phyloP scores from a whole-genome alignment of 2,113 vertebrate genomes.

The Turnix velox region DNA sequence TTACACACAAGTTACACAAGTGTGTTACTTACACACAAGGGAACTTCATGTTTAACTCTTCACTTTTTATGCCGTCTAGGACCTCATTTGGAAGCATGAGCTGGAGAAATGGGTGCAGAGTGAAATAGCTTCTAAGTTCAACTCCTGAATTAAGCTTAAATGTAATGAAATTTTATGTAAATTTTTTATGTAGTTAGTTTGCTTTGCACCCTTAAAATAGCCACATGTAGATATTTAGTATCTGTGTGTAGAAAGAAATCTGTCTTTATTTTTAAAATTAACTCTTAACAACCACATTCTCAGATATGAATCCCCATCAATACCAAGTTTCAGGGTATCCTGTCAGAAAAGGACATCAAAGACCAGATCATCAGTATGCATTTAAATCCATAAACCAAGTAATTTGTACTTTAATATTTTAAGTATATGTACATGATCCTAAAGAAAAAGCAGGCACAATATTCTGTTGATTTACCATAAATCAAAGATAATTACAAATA shows the following conservation, averaged over 20 bases:
- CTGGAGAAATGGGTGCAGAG: background rate
- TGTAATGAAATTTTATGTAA: too few species aligned
- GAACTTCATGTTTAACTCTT: background rate
- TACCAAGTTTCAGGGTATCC: background rate
- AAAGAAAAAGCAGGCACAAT: background rate
- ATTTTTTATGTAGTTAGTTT: too few species aligned
- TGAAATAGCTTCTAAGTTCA: background rate
- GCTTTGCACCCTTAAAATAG: background rate
- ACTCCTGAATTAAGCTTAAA: background rate
- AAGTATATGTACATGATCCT: background rate
- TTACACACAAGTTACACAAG: too few species aligned
- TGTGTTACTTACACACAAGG: background rate
- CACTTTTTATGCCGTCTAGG: background rate
- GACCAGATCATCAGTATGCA: background rate
- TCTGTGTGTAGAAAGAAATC: background rate
- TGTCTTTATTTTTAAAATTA: background rate
- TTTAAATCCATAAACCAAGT: background rate
- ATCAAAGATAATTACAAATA: background rate
- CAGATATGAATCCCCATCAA: background rate
- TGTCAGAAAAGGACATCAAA: background rate
- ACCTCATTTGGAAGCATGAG: background rate
- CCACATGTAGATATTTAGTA: background rate
- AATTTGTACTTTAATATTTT: background rate
- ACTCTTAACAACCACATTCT: background rate
- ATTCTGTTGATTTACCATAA: background rate